Percentiles rank a stretch among this genome's conserved stretches.
These are phyloP conservation scores for Drosophila monieri DNA, from an alignment of 2,888 invertebrate genomes.

Conservation along the genomic window DNA sequence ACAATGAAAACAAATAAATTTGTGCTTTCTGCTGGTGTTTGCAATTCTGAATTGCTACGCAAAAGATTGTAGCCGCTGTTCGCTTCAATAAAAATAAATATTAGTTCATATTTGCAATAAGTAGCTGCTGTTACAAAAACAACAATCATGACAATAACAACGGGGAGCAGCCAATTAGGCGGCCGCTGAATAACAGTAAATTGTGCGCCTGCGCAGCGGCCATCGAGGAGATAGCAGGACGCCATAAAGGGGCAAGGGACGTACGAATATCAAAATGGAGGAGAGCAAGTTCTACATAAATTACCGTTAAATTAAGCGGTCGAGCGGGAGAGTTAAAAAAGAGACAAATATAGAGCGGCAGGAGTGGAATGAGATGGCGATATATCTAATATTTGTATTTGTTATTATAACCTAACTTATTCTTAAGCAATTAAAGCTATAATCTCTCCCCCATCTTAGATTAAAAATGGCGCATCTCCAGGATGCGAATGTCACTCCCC, in stretches of 20 bases:
- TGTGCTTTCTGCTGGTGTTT: slow-evolving; percentile 45
- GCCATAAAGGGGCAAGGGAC: neutral
- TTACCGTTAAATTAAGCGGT: slow-evolving; percentile 74
- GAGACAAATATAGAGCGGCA: neutral
- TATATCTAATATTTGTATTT: neutral
- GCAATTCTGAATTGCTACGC: slow-evolving; percentile 42
- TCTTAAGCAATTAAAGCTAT: neutral
- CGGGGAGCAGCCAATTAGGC: slow-evolving; percentile 62
- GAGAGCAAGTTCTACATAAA: slow-evolving; percentile 52
- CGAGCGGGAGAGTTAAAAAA: slow-evolving; percentile 33
- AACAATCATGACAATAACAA: slow-evolving; percentile 29
- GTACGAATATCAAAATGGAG: neutral
- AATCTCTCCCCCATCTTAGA: slow-evolving; percentile 4
- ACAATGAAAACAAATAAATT: slow-evolving; percentile 74
- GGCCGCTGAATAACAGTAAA: slow-evolving; percentile 64
- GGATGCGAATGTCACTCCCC: slow-evolving; percentile 31
- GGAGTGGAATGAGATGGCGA: neutral
- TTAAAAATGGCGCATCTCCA: slow-evolving; percentile 20
- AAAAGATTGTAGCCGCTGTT: slow-evolving; percentile 58
- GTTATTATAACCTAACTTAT: neutral
- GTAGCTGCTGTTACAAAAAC: slow-evolving; percentile 44
- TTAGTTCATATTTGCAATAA: slow-evolving; percentile 73
- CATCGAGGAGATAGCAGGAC: slow-evolving; percentile 1
- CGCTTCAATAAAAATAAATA: slow-evolving; percentile 74
- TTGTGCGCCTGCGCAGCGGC: slow-evolving; percentile 58